Evolutionary conservation across 2,888 invertebrate genomes (phyloP).

Genomic region (Hartigia nigra): DNA sequence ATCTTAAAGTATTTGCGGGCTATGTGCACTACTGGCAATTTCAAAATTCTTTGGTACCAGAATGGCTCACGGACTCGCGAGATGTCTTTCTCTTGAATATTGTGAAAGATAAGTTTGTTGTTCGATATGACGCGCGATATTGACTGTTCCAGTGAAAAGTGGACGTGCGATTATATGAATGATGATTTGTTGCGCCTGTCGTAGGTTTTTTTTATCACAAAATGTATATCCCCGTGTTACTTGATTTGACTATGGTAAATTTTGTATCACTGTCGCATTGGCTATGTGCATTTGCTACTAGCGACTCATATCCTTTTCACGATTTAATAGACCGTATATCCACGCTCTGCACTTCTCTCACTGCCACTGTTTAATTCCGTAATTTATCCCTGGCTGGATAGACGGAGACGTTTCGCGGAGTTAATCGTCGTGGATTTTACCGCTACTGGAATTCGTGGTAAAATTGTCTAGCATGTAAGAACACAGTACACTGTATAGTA

Average conservation of each 20-base stretch:
- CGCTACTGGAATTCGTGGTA: neutral
- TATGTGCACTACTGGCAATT: neutral
- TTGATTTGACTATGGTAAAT: neutral
- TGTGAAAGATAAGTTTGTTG: neutral
- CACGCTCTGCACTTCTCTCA: neutral
- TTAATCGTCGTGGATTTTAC: neutral
- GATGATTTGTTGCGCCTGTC: neutral
- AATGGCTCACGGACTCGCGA: neutral
- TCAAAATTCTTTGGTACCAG: neutral
- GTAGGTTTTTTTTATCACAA: neutral
- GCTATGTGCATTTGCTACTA: neutral
- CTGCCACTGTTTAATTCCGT: neutral
- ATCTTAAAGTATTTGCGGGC: neutral
- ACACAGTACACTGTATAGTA: neutral
- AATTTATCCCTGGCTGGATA: neutral
- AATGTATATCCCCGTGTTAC: neutral
- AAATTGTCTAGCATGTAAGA: neutral
- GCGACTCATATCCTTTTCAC: too few relatives aligned
- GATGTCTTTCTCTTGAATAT: neutral
- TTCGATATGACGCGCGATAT: slow-evolving; percentile 5
- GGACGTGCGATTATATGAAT: neutral
- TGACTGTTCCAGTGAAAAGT: slow-evolving; percentile 20
- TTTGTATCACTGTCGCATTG: neutral
- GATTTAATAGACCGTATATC: neutral
- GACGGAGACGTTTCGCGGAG: neutral